Evolutionary conservation across 2,113 vertebrate species (phyloP), one percentile per base, ranked within the genome.

Genomic region (Epinephelus lanceolatus): DNA sequence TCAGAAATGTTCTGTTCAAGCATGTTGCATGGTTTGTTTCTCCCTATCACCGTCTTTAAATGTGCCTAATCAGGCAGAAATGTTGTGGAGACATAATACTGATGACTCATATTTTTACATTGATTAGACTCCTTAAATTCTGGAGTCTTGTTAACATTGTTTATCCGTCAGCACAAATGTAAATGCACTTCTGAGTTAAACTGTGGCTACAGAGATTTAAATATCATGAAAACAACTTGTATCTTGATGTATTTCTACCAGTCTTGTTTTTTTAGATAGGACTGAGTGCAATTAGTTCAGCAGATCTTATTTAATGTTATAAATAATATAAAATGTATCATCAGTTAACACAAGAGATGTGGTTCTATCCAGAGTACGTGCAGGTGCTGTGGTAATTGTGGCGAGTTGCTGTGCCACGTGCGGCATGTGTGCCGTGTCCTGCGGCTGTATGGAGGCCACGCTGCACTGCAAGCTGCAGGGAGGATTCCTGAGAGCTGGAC

Each of bases 401-500:
- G 27, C 56, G 49, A 74, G 74, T 53, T 69, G 42, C 65, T 62
- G 63, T 59, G 52, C 21, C 21, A 18, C 18, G 49, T 51, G 12
- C 56, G 40, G 21, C 72, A 67, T 73, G 76, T 66, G 79, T 61
- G 80, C 71, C 11, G 61, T 83, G 57, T 81, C 85, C 66, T 42
- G 63, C 18, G 47, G 87, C 86, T 85, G 75, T 63, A 14, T 73
- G 45, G 60, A 78, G 59, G 45, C 47, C 5, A 45, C 51, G 82
- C 80, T 10, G 69, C 79, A 47, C 71, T 79, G 70, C 18, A 49
- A 65, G 85, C 86, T 80, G 78, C 74, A 37, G 87, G 89, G 63
- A 55, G 61, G 83, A 87, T 89, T 87, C 81, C 88, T 86, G 73
- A 51, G 82, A 89, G 88, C 88, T 71, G 88, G 91, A 89, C 89